phyloP scores from a whole-genome alignment of 2,888 invertebrate genomes.

The Idaea aversata region DNA sequence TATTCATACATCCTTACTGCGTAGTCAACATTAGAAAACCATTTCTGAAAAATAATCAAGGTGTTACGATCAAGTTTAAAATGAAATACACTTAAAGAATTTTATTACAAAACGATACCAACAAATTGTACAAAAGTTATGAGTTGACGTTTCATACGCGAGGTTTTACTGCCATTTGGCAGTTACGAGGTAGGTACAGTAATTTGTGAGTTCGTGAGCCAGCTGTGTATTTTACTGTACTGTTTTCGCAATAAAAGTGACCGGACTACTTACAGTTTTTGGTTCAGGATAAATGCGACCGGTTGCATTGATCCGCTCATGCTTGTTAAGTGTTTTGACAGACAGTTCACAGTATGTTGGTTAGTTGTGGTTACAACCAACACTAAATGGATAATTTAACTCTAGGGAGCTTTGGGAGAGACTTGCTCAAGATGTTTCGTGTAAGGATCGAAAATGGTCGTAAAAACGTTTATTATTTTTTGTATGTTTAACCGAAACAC shows the following conservation, averaged over 20 bases:
- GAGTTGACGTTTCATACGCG: conserved; percentile 15
- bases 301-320: conserved; percentile 25
- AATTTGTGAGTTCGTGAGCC: conserved; percentile 41
- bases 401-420: background rate
- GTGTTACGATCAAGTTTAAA: background rate
- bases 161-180: conserved; percentile 39
- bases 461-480: background rate
- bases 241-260: conserved; percentile 50
- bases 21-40: background rate
- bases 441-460: background rate
- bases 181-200: conserved; percentile 27
- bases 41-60: background rate
- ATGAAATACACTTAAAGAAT: background rate
- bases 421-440: background rate
- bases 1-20: background rate
- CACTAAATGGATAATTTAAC: background rate
- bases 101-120: background rate
- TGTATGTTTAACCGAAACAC: too few relatives aligned
- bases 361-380: conserved; percentile 11
- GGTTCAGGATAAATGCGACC: conserved; percentile 36
- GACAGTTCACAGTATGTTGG: background rate
- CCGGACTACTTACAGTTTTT: conserved; percentile 44
- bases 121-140: conserved; percentile 7
- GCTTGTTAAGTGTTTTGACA: background rate
- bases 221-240: conserved; percentile 52